These are phyloP conservation scores for Ochropleura plecta DNA, from an alignment of 2,888 invertebrate genomes.

Conservation along the genomic window DNA sequence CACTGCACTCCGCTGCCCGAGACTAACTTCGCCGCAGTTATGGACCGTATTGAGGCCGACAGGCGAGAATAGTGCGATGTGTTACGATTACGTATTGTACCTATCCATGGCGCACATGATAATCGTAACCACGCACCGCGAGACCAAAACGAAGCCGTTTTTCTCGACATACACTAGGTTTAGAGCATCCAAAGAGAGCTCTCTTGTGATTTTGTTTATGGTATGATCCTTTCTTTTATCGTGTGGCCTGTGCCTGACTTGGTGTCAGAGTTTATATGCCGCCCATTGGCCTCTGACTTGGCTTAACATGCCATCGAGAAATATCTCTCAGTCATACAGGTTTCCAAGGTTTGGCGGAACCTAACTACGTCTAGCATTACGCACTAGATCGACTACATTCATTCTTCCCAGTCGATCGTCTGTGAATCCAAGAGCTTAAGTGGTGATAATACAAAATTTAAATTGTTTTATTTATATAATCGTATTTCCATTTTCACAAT, in stretches of 20 bases:
- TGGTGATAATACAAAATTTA: slow-evolving; percentile 49
- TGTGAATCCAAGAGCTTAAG: slow-evolving; percentile 43
- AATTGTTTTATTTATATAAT: slow-evolving; percentile 31
- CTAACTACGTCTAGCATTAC: slow-evolving; percentile 15
- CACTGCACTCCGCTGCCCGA: slow-evolving; percentile 96
- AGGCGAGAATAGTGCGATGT: slow-evolving; percentile 14
- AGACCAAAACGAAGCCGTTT: background rate
- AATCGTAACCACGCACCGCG: background rate
- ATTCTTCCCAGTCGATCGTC: slow-evolving; percentile 11
- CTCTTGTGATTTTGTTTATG: slow-evolving; percentile 3
- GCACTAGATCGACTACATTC: slow-evolving; percentile 25
- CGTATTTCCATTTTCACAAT: slow-evolving; percentile 25
- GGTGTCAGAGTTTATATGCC: too few species aligned
- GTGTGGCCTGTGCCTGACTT: too few species aligned
- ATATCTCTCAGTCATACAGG: too few species aligned
- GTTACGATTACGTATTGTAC: slow-evolving; percentile 21
- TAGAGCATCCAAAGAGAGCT: slow-evolving; percentile 2
- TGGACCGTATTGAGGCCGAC: slow-evolving; percentile 37
- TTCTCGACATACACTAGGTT: slow-evolving; percentile 9
- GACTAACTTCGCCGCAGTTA: slow-evolving; percentile 81
- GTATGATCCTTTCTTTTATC: too few species aligned
- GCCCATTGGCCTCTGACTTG: too few species aligned
- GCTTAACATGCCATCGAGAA: too few species aligned
- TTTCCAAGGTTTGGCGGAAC: background rate
- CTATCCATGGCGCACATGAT: background rate